Evolutionary conservation across 2,888 invertebrate species (phyloP).

Genomic region (Aphodius sticticus): DNA sequence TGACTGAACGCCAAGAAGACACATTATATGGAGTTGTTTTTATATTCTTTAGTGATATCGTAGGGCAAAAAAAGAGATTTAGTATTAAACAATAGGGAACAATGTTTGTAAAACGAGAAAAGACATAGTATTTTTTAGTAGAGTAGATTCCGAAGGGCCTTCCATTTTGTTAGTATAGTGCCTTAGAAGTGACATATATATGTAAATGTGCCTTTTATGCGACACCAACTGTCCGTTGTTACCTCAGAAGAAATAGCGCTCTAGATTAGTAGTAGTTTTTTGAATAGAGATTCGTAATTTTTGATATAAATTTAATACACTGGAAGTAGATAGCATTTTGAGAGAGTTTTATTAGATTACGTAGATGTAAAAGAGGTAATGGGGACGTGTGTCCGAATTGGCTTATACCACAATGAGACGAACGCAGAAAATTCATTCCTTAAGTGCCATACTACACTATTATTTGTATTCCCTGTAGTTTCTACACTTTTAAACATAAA

Average conservation of each 20-base stretch:
- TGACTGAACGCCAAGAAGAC: slow-evolving; percentile 38
- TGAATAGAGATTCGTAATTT: background rate
- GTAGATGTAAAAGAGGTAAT: background rate
- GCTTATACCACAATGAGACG: background rate
- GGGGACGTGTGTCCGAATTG: background rate
- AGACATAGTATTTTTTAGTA: slow-evolving; percentile 44
- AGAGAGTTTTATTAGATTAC: background rate
- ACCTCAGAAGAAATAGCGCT: background rate
- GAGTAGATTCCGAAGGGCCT: slow-evolving; percentile 51
- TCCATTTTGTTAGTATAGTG: slow-evolving; percentile 55
- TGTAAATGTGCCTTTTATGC: slow-evolving; percentile 50
- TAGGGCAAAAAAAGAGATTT: slow-evolving; percentile 34
- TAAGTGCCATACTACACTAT: slow-evolving; percentile 46
- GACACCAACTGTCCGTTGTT: slow-evolving; percentile 41
- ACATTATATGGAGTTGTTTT: slow-evolving; percentile 36
- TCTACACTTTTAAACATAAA: background rate
- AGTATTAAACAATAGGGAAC: slow-evolving; percentile 46
- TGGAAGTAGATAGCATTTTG: background rate
- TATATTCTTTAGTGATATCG: slow-evolving; percentile 41
- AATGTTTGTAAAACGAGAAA: slow-evolving; percentile 42
- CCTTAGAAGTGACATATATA: slow-evolving; percentile 59
- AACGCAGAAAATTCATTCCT: slow-evolving; percentile 42
- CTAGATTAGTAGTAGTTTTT: background rate
- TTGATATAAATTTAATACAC: background rate
- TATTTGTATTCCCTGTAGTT: background rate